Percentiles rank a stretch among this genome's conserved stretches.
These are phyloP conservation scores for Micromesistius poutassou DNA, from an alignment of 2,797 vertebrate species.

Conservation along the genomic window DNA sequence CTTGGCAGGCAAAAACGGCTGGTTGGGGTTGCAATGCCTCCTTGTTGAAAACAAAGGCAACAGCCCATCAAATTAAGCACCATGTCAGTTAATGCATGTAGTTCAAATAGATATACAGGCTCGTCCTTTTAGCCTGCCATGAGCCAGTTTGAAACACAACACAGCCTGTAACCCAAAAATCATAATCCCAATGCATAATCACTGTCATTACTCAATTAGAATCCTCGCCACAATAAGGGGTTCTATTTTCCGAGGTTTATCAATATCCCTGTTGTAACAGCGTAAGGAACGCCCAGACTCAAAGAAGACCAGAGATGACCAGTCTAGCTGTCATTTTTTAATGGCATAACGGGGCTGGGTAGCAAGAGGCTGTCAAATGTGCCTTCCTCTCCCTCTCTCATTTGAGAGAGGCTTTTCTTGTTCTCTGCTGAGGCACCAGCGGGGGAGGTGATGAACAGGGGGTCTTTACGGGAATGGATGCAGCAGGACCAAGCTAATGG, in stretches of 20 bases:
- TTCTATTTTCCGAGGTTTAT: not conserved
- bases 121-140: not conserved
- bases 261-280: not conserved
- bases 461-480: not conserved
- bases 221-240: not conserved
- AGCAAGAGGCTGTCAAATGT: not conserved
- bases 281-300: not conserved
- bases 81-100: not conserved
- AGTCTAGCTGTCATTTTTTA: no score
- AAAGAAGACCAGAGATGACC: not conserved
- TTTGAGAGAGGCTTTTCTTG: not conserved
- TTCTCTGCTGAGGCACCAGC: not conserved
- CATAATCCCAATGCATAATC: not conserved
- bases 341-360: not conserved
- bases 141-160: not conserved
- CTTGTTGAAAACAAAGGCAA: not conserved
- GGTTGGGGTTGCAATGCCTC: not conserved
- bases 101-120: not conserved
- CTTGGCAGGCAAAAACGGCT: not conserved
- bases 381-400: not conserved
- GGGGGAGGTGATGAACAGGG: not conserved
- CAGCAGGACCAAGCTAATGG: conserved; percentile 22
- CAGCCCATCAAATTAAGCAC: not conserved
- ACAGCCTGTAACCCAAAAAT: no score
- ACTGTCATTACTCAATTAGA: not conserved